Base-by-base conservation (phyloP, 2,888 invertebrate species). In the Thalpophila matura region DNA sequence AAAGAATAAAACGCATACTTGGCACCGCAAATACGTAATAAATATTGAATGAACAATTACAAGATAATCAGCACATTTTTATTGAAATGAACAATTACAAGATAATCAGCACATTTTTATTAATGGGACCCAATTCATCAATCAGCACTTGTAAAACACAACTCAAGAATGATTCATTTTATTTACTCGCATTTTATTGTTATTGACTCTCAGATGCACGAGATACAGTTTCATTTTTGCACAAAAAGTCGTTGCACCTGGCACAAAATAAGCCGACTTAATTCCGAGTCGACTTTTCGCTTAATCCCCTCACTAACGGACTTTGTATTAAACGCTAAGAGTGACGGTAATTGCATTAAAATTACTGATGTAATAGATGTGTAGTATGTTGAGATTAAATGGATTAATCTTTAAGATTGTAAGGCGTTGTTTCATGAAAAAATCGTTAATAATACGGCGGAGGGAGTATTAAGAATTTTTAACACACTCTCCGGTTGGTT, bases 321-420 rank as follows among this genome's bases (percentile, higher is more conserved):
- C 9, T 43, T 55, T 61, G 57, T 51, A 35, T 37, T 31, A 53
- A 59, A 31, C 38, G 18, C 6, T 5, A 43, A 40, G 7, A 24
- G 1, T 45, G 51, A 20, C 38, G 29, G 65, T 69, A 69, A 78
- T 78, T 69, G 70, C 51, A 35, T 35, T n/a, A 24, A 65, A 58
- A 69, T 74, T 78, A 56, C 64, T 58, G 35, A n/a, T 46, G 24
- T 76, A 65, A 74, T 63, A 64, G 55, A 73, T 50, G 64, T 56
- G 24, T 59, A 67, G 55, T 51, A 45, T 24, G 14, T 65, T 27
- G 16, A 40, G 49, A 60, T 69, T 55, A 74, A 58, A 70, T 20
- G 35, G 62, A 78, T 76, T 74, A 63, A 74, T 56, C 59, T 61
- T 50, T 50, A 20, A 62, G n/a, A 70, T 61, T 58, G 20, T 47